A percentile compares a stretch with the other conserved stretches of the same genome.
phyloP scores from a whole-genome alignment of 1,140 invertebrate species.

The Rhagoletis pomonella region DNA sequence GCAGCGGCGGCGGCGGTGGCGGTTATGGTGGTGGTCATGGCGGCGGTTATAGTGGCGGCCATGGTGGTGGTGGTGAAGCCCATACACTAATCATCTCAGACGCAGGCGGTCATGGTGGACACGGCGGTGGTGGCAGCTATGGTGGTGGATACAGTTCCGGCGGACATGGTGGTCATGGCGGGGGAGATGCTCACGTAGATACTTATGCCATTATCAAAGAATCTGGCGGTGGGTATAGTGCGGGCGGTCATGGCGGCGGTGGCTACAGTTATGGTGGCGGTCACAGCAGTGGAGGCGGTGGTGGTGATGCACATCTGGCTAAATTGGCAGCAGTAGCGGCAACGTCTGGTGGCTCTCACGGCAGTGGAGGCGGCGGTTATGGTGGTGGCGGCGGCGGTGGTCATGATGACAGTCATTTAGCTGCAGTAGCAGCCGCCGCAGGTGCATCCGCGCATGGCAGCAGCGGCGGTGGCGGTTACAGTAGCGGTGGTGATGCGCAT shows the following conservation, averaged over 20 bases:
- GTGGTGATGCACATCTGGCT: slow-evolving; percentile 60
- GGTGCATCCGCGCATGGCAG: slow-evolving; percentile 33
- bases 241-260: slow-evolving; percentile 57
- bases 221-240: slow-evolving; percentile 55
- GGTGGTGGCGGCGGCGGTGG: slow-evolving; percentile 59
- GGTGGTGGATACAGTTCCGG: slow-evolving; percentile 50
- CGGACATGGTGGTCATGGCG: slow-evolving; percentile 56
- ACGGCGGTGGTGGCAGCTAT: slow-evolving; percentile 55
- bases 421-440: slow-evolving; percentile 7
- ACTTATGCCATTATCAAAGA: slow-evolving; percentile 53
- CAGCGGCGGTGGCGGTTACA: slow-evolving; percentile 15
- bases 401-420: slow-evolving; percentile 35
- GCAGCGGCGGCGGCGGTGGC: slow-evolving; percentile 57
- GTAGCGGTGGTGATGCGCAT: slow-evolving; percentile 37
- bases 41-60: slow-evolving; percentile 55
- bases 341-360: slow-evolving; percentile 59
- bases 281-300: slow-evolving; percentile 58
- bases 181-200: slow-evolving; percentile 29
- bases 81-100: slow-evolving; percentile 52
- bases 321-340: slow-evolving; percentile 66
- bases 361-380: slow-evolving; percentile 57
- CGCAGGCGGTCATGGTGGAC: slow-evolving; percentile 48
- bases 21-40: slow-evolving; percentile 56
- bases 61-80: slow-evolving; percentile 57
- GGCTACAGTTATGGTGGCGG: slow-evolving; percentile 61